A percentile compares a stretch with the other conserved stretches of the same genome.
phyloP scores from a whole-genome alignment of 2,888 invertebrate species.

The Microchrysa polita region DNA sequence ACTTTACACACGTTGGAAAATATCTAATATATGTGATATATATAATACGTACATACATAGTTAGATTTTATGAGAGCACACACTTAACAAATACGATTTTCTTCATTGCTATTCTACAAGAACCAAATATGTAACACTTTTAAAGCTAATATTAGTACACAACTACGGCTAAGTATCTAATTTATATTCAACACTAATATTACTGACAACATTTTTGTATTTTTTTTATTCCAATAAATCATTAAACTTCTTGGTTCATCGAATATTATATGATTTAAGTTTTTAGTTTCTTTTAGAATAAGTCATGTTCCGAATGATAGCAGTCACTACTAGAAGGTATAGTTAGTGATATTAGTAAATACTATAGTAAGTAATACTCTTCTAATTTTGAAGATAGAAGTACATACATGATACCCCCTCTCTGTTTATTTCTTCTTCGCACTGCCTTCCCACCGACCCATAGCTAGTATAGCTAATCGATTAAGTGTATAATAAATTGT shows the following conservation, averaged over 20 bases:
- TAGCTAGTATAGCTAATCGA: background rate
- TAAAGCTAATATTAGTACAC: slow-evolving; percentile 14
- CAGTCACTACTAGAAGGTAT: too few relatives aligned
- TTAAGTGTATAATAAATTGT: too few relatives aligned
- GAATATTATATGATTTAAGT: slow-evolving; percentile 15
- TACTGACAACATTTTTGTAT: slow-evolving; percentile 34
- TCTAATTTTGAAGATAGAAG: background rate
- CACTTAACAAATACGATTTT: slow-evolving; percentile 24
- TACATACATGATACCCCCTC: background rate
- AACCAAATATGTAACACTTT: slow-evolving; percentile 34
- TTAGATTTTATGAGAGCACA: slow-evolving; percentile 35
- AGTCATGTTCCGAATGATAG: too few relatives aligned
- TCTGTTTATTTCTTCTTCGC: background rate
- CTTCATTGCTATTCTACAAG: slow-evolving; percentile 22
- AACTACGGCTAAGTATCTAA: slow-evolving; percentile 26
- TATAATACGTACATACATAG: slow-evolving; percentile 21
- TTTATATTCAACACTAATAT: slow-evolving; percentile 34
- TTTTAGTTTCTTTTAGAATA: too few relatives aligned
- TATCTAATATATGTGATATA: slow-evolving; percentile 36
- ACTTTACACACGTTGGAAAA: slow-evolving; percentile 27
- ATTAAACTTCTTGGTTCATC: slow-evolving; percentile 4
- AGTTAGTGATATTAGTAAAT: too few relatives aligned
- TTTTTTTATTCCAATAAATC: background rate
- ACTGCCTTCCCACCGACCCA: background rate
- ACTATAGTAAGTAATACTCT: too few relatives aligned